A percentile compares a stretch with the other conserved stretches of the same genome.
Evolutionary conservation across 2,113 vertebrate species (phyloP).

Genomic region (Terrapene triunguis): DNA sequence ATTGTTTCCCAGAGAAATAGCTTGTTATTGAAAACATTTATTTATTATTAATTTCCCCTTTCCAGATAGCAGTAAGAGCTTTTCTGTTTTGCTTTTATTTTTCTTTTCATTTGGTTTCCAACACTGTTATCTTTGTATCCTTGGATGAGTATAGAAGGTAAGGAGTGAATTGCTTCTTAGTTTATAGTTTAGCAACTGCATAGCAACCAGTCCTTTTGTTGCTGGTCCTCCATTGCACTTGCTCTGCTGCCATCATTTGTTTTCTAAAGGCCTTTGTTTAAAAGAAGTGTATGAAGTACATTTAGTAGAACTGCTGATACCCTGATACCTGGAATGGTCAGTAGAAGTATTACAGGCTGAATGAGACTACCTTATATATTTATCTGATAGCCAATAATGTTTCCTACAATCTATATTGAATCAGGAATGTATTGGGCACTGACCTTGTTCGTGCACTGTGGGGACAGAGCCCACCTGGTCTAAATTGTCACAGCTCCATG

Average conservation of each 20-base stretch:
- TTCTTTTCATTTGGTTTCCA: conserved; percentile 11
- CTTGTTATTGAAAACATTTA: background rate
- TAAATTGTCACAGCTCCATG: background rate
- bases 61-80: background rate
- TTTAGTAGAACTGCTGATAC: background rate
- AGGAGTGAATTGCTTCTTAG: background rate
- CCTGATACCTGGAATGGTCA: background rate
- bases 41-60: background rate
- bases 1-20: background rate
- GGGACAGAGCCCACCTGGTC: background rate
- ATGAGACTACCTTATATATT: background rate
- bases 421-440: background rate
- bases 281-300: background rate
- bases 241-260: background rate
- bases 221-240: background rate
- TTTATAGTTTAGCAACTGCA: background rate
- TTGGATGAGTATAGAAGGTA: conserved; percentile 67
- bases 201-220: background rate
- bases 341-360: background rate
- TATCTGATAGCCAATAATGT: background rate
- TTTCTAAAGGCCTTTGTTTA: background rate
- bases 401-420: background rate
- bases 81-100: conserved; percentile 18
- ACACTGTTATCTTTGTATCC: conserved; percentile 22
- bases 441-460: background rate